Percentiles rank a stretch among this genome's conserved stretches.
phyloP scores from a whole-genome alignment of 2,888 invertebrate genomes.

The Dolomedes plantarius region DNA sequence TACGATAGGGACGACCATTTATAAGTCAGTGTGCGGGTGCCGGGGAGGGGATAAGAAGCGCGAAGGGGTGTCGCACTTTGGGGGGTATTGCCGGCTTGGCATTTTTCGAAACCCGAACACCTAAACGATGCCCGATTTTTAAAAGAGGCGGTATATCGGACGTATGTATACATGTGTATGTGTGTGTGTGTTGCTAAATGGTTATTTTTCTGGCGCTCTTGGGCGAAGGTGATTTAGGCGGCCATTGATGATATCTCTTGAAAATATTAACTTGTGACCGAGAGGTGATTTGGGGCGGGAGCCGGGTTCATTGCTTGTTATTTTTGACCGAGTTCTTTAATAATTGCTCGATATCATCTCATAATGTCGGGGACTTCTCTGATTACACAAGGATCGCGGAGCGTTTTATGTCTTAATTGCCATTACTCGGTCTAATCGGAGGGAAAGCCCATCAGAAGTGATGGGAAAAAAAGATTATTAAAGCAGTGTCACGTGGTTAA shows the following conservation, averaged over 20 bases:
- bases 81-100: not conserved
- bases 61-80: no score
- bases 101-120: not conserved
- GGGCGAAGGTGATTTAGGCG: not conserved
- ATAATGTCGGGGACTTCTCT: not conserved
- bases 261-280: not conserved
- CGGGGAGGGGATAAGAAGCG: not conserved
- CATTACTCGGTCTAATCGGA: no score
- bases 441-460: no score
- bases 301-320: not conserved
- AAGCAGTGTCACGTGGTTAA: no score
- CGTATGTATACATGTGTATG: no score
- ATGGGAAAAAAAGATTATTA: no score
- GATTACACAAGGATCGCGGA: not conserved
- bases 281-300: not conserved
- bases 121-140: not conserved
- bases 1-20: conserved; percentile 51
- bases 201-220: not conserved
- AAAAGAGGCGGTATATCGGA: not conserved
- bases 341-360: not conserved
- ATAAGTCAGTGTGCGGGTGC: conserved; percentile 1
- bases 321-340: not conserved
- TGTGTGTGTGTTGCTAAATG: not conserved
- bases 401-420: not conserved
- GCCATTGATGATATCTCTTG: not conserved